Evolutionary conservation across 2,797 vertebrate genomes (phyloP).

Genomic region (Dromococcyx pavoninus): DNA sequence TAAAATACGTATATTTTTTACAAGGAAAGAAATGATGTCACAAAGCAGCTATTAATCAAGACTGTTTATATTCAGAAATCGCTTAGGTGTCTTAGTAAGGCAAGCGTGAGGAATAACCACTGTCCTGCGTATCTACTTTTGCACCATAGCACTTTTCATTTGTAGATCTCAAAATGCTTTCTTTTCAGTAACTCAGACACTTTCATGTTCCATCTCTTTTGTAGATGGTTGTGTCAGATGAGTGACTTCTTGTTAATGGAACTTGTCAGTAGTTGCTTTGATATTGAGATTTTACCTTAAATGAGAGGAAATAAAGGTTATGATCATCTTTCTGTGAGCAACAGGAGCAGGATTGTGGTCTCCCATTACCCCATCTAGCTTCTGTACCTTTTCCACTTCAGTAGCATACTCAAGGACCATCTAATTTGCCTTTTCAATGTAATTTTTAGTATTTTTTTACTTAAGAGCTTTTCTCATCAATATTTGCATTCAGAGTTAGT

Average conservation of each 20-base stretch:
- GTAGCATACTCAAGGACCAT: neutral
- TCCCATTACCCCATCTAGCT: neutral
- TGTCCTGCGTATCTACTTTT: neutral
- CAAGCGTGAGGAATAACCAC: neutral
- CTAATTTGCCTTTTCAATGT: neutral
- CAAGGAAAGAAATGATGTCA: neutral
- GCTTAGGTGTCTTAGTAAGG: neutral
- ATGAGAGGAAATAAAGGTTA: neutral
- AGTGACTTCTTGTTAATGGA: neutral
- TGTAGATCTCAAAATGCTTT: neutral
- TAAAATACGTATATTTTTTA: neutral
- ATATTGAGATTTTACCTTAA: neutral
- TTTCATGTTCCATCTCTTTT: neutral
- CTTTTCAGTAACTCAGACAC: neutral
- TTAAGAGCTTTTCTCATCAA: neutral
- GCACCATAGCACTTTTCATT: neutral
- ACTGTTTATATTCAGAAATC: neutral
- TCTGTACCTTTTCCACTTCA: neutral
- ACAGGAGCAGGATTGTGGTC: neutral
- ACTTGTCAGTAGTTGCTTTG: neutral
- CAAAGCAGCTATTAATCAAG: neutral
- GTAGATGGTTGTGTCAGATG: neutral
- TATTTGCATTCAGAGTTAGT: constrained; percentile 2
- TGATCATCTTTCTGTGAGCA: neutral
- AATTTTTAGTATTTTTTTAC: neutral